phyloP scores from a whole-genome alignment of 2,888 invertebrate species.

The Elgonia sp. region DNA sequence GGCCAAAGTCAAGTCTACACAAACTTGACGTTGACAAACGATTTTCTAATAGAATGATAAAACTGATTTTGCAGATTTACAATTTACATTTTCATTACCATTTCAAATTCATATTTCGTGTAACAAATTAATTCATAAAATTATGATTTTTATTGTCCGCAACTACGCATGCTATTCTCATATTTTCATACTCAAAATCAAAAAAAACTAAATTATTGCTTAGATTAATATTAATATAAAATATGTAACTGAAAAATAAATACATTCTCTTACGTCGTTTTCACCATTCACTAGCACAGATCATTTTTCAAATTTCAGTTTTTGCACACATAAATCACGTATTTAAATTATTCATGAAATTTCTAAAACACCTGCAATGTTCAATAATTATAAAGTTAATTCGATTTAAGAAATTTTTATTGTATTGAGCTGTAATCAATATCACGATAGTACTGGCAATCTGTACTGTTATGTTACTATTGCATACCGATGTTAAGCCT shows the following conservation, averaged over 20 bases:
- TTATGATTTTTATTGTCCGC: not conserved
- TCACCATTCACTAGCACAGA: not conserved
- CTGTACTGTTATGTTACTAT: not conserved
- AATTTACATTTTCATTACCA: not conserved
- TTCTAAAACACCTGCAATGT: not conserved
- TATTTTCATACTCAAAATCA: too few species aligned
- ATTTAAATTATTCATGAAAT: not conserved
- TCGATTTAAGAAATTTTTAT: too few species aligned
- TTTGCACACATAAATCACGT: not conserved
- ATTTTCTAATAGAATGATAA: constrained; percentile 6
- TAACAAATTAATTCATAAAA: too few species aligned
- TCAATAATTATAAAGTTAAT: too few species aligned
- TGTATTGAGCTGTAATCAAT: not conserved
- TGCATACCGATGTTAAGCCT: not conserved
- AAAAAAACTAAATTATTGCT: too few species aligned
- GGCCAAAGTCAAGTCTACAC: not conserved
- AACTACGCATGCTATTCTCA: too few species aligned
- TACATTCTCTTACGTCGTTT: not conserved
- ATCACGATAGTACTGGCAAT: constrained; percentile 1
- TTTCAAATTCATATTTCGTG: not conserved
- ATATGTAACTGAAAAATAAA: not conserved
- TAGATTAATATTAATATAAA: too few species aligned
- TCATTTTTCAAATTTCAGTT: not conserved
- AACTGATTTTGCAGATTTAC: not conserved
- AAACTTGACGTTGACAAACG: constrained; percentile 12